phyloP scores from a whole-genome alignment of 2,797 vertebrate species.

The Acropternis orthonyx region DNA sequence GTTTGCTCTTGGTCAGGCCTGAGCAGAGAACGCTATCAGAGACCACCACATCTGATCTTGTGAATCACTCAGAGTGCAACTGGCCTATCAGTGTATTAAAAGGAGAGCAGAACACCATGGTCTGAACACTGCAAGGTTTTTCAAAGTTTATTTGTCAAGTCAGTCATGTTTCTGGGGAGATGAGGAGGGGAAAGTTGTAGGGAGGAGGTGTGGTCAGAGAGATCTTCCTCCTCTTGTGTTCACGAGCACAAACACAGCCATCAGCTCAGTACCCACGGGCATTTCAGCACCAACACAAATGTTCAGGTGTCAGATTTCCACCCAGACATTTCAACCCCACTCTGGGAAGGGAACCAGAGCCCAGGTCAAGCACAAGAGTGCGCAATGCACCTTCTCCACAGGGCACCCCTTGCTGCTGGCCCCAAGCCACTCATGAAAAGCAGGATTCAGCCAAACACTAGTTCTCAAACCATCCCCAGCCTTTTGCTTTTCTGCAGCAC shows the following conservation, averaged over 20 bases:
- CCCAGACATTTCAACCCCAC: background rate
- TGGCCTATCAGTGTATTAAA: background rate
- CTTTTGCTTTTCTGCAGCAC: background rate
- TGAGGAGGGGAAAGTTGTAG: background rate
- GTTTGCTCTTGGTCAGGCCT: background rate
- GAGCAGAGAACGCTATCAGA: background rate
- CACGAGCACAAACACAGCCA: background rate
- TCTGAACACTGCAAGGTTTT: background rate
- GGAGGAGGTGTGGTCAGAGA: background rate
- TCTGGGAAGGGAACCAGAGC: background rate
- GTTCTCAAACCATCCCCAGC: background rate
- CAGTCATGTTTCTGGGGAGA: background rate
- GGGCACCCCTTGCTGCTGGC: fast-evolving
- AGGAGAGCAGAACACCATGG: background rate
- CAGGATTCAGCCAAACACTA: background rate
- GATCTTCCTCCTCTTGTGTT: background rate
- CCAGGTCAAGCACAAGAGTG: fast-evolving
- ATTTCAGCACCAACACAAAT: background rate
- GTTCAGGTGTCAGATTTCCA: background rate
- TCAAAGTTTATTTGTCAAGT: background rate
- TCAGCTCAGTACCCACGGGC: background rate
- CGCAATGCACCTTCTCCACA: fast-evolving
- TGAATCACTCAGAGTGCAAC: background rate
- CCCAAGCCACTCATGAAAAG: fast-evolving
- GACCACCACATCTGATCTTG: background rate